Evolutionary conservation across 2,888 invertebrate species (phyloP).

Genomic region (Thalpophila matura): DNA sequence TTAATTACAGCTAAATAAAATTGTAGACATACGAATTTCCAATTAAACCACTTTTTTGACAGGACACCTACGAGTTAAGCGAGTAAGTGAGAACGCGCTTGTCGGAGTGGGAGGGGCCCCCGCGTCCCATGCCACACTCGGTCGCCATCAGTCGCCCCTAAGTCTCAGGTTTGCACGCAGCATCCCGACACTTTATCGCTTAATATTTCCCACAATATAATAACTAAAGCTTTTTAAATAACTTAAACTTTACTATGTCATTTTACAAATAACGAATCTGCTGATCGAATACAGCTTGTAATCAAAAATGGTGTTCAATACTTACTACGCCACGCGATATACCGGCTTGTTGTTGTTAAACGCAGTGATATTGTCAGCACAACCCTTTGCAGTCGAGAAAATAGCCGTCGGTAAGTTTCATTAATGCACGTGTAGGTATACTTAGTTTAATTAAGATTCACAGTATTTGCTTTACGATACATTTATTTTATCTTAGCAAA

Average conservation of each 20-base stretch:
- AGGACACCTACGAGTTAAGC: constrained; percentile 56
- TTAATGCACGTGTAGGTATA: constrained; percentile 14
- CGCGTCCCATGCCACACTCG: constrained; percentile 80
- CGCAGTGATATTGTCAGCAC: constrained; percentile 76
- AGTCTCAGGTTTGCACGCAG: constrained; percentile 89
- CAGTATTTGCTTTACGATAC: constrained; percentile 18
- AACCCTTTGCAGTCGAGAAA: constrained; percentile 85
- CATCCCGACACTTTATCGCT: constrained; percentile 79
- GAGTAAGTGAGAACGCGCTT: constrained; percentile 72
- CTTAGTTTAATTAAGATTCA: background rate
- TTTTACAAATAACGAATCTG: constrained; percentile 28
- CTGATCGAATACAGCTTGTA: constrained; percentile 9
- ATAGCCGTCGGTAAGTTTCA: constrained; percentile 86
- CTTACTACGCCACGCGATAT: constrained; percentile 60
- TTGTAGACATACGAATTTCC: constrained; percentile 1
- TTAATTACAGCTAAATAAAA: background rate
- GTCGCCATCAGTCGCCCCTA: constrained; percentile 87
- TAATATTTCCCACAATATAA: constrained; percentile 66
- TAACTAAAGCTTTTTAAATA: constrained; percentile 54
- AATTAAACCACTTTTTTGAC: constrained; percentile 33
- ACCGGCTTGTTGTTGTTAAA: constrained; percentile 80
- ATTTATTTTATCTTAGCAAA: background rate
- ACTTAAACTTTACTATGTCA: constrained; percentile 51
- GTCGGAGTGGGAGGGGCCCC: constrained; percentile 71
- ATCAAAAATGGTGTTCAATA: constrained; percentile 69